Evolutionary conservation across 1,140 invertebrate species (phyloP).

Genomic region (Bilobella aurantiaca): DNA sequence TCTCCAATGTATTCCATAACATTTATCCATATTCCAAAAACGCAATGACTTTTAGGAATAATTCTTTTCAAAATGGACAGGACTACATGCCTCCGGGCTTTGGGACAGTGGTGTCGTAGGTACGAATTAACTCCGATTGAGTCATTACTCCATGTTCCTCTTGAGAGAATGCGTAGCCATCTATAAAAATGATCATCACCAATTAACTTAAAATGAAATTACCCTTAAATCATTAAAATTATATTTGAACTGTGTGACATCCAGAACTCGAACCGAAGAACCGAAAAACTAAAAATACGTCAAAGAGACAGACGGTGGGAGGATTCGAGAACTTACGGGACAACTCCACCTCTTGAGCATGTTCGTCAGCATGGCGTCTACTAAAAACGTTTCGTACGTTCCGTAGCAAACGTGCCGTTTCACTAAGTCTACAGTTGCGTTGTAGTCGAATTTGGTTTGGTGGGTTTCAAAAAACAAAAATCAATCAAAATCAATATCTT

Average conservation of each 20-base stretch:
- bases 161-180: conserved; percentile 98
- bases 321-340: conserved; percentile 64
- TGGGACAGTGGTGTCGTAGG: conserved; percentile 81
- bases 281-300: neutral
- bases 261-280: too few species aligned
- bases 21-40: too few species aligned
- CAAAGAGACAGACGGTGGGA: conserved; percentile 5
- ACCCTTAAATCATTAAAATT: too few species aligned
- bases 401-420: conserved; percentile 85
- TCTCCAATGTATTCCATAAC: too few species aligned
- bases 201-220: neutral
- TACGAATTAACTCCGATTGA: conserved; percentile 82
- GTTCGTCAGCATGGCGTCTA: conserved; percentile 57
- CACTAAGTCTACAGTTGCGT: conserved; percentile 66
- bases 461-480: neutral
- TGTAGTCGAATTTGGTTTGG: neutral
- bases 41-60: too few species aligned
- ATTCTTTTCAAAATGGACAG: too few species aligned
- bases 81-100: conserved; percentile 60
- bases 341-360: conserved; percentile 71
- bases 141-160: conserved; percentile 90
- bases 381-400: conserved; percentile 82
- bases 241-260: neutral
- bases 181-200: conserved; percentile 37
- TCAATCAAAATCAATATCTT: neutral